These are phyloP conservation scores for Excalfactoria chinensis DNA, from an alignment of 2,113 vertebrate species.

Conservation along the genomic window DNA sequence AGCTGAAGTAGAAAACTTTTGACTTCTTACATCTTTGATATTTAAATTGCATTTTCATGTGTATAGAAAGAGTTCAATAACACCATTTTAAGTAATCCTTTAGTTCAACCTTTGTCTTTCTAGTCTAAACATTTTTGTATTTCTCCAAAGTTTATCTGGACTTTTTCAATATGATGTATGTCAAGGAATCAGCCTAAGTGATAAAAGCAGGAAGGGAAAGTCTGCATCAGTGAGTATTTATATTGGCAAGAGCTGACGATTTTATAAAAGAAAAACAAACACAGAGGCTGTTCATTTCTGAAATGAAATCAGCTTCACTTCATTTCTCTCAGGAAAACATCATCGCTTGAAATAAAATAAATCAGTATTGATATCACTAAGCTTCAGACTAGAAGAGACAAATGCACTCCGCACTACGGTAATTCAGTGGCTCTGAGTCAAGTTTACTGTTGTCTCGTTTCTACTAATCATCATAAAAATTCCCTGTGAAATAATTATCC, in stretches of 20 bases:
- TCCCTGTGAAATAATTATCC: constrained; percentile 80
- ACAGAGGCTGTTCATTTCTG: constrained; percentile 78
- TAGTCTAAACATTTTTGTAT: constrained; percentile 73
- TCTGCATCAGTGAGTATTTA: constrained; percentile 84
- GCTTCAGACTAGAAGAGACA: constrained; percentile 59
- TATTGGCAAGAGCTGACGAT: constrained; percentile 80
- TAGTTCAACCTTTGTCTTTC: constrained; percentile 63
- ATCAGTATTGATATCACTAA: constrained; percentile 72
- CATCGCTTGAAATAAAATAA: constrained; percentile 70
- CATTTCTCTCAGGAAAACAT: constrained; percentile 75
- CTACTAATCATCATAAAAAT: constrained; percentile 81
- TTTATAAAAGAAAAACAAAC: constrained; percentile 80
- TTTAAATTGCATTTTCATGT: constrained; percentile 42
- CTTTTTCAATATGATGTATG: constrained; percentile 73
- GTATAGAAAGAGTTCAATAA: constrained; percentile 46
- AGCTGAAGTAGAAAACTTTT: constrained; percentile 22
- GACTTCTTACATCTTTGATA: constrained; percentile 5
- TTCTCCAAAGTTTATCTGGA: constrained; percentile 72
- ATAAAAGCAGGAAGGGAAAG: constrained; percentile 79
- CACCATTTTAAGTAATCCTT: constrained; percentile 56
- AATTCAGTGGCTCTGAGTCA: constrained; percentile 72
- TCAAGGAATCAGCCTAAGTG: constrained; percentile 69
- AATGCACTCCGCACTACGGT: constrained; percentile 65
- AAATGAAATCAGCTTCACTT: constrained; percentile 72
- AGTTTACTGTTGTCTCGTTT: constrained; percentile 78